Evolutionary conservation across 2,113 vertebrate genomes (phyloP).

Genomic region (Corythoichthys intestinalis): DNA sequence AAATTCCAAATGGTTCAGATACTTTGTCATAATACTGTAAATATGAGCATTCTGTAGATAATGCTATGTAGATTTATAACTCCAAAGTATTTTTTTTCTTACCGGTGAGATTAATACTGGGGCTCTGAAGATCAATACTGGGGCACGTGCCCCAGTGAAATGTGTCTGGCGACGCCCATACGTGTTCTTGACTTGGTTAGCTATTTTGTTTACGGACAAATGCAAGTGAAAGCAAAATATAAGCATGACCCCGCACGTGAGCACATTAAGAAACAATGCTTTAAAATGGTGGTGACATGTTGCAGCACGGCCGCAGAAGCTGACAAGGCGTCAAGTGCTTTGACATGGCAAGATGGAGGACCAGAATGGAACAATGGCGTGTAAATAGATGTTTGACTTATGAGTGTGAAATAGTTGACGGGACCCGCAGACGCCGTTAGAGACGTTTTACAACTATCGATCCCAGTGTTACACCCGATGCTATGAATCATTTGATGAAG

Average conservation of each 20-base stretch:
- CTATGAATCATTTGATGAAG: not conserved
- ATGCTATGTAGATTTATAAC: too few species aligned
- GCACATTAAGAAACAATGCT: slow-evolving; percentile 15
- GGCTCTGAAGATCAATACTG: too few species aligned
- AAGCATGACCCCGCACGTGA: not conserved
- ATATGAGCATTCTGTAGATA: too few species aligned
- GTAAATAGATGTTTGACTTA: slow-evolving; percentile 37
- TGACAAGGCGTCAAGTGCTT: slow-evolving; percentile 14
- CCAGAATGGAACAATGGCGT: slow-evolving; percentile 16
- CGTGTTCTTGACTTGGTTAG: not conserved
- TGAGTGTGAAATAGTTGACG: slow-evolving; percentile 17
- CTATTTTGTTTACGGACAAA: not conserved
- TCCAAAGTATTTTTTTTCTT: too few species aligned
- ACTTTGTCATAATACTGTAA: too few species aligned
- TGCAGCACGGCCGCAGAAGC: not conserved
- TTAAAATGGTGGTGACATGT: slow-evolving; percentile 13
- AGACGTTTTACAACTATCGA: not conserved
- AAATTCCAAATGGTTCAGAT: too few species aligned
- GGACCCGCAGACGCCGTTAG: slow-evolving; percentile 2
- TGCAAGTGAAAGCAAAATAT: not conserved
- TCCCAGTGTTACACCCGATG: not conserved
- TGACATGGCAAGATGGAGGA: slow-evolving; percentile 18
- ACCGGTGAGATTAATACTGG: too few species aligned
- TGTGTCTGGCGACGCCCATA: too few species aligned
- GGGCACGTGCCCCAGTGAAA: too few species aligned